These are phyloP conservation scores for Epinotia bilunana DNA, from an alignment of 2,888 invertebrate genomes.

Conservation along the genomic window DNA sequence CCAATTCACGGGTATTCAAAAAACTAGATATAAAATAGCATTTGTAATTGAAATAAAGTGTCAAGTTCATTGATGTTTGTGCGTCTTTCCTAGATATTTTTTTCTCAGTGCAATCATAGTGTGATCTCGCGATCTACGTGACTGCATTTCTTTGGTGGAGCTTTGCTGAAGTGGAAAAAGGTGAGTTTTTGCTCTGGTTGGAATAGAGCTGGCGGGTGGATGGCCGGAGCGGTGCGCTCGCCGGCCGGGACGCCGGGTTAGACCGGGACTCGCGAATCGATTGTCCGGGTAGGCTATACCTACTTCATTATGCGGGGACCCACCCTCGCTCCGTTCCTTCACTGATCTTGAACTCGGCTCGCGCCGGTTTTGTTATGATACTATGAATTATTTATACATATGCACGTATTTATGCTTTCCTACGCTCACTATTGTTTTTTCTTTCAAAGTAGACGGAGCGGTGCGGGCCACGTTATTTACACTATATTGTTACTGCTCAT, in stretches of 20 bases:
- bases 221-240: conserved; percentile 56
- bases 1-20: conserved; percentile 60
- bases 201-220: conserved; percentile 57
- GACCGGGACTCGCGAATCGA: conserved; percentile 72
- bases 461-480: conserved; percentile 13
- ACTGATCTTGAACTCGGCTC: conserved; percentile 66
- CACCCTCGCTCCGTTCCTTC: conserved; percentile 73
- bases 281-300: conserved; percentile 62
- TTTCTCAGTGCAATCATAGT: conserved; percentile 69
- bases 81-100: conserved; percentile 61
- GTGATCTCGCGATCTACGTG: conserved; percentile 76
- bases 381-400: conserved; percentile 68
- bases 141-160: conserved; percentile 75
- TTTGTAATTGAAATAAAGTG: conserved; percentile 63
- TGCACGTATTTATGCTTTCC: conserved; percentile 32
- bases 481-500: conserved; percentile 17
- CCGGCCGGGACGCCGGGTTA: conserved; percentile 64
- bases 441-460: conserved; percentile 38
- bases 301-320: conserved; percentile 47
- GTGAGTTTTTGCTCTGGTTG: conserved; percentile 73
- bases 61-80: conserved; percentile 72
- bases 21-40: conserved; percentile 55
- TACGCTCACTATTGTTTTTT: conserved; percentile 36
- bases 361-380: conserved; percentile 56
- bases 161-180: conserved; percentile 77